A percentile compares a stretch with the other conserved stretches of the same genome.
phyloP scores from a whole-genome alignment of 2,113 vertebrate genomes.

The Meriones unguiculatus region DNA sequence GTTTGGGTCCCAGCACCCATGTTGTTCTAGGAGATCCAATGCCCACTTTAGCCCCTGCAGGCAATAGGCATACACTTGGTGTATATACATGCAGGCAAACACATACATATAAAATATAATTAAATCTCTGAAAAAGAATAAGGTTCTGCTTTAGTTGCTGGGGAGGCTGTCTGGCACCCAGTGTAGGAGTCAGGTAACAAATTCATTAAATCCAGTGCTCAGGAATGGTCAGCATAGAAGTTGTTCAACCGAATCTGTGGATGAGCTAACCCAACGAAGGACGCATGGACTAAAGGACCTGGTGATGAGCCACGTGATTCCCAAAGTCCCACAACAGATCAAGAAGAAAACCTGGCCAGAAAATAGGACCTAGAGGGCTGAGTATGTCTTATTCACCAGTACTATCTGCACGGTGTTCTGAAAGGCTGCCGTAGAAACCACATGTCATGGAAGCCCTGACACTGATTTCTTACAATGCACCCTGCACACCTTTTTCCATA shows the following conservation, averaged over 20 bases:
- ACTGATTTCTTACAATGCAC: not conserved
- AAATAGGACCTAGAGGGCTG: not conserved
- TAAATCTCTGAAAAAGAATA: not conserved
- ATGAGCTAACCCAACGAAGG: not conserved
- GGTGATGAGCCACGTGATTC: not conserved
- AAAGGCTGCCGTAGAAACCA: not conserved
- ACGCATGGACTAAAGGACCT: not conserved
- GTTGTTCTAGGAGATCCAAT: not conserved
- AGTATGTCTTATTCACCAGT: not conserved
- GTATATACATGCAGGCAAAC: not conserved
- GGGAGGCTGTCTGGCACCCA: not conserved
- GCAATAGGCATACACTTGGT: not conserved
- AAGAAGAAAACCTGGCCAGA: not conserved
- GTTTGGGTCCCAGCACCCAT: not conserved
- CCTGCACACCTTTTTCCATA: not conserved
- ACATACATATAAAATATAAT: not conserved
- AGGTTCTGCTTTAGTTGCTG: not conserved
- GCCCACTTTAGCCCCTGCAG: not conserved
- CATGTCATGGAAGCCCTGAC: not conserved
- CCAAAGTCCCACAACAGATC: not conserved
- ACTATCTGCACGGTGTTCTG: not conserved
- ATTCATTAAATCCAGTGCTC: not conserved
- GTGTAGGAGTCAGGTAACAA: not conserved
- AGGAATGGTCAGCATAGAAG: not conserved
- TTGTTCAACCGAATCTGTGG: not conserved